Evolutionary conservation across 2,797 vertebrate genomes (phyloP), one percentile per base, ranked within the genome.

Genomic region (Cephalopachus bancanus): DNA sequence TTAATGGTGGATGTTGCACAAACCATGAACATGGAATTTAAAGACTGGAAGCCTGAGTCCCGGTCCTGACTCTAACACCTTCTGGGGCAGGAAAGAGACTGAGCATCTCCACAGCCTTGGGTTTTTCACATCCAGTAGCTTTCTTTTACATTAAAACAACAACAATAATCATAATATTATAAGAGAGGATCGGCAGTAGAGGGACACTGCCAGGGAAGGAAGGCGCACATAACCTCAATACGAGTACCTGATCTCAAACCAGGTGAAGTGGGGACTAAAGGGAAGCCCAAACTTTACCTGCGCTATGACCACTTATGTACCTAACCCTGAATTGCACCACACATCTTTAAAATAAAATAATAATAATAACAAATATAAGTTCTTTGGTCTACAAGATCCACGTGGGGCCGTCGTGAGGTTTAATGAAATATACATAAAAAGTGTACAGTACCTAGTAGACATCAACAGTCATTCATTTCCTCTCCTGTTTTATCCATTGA

Each of bases 101-200:
- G 30, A 74, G 14, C 3, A 28, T 44, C 33, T 79, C 53, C 24
- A 89, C 3, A n/a, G 49, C 33, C 12, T 20, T 30, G 57, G 44
- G n/a, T 30, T 89, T 64, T 60, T 84, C 15, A 16, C 1, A 0
- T 67, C 55, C 3, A 37, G 7, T 75, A 90, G 17, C 28, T 94
- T 83, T 33, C 49, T 89, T 84, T 78, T 88, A 71, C 57, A 76
- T 89, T 55, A 60, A 83, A 93, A 33, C 44, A 86, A 57, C n/a
- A 84, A 26, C 22, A 85, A 65, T 30, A 81, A 65, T 17, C 6
- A 44, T 44, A 44, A 44, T 44, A 44, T 4, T 44, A 44, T 5
- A 44, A 44, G 44, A 44, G 44, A 44, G 44, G 44, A 44, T 44
- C 5, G 44, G 44, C 44, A 44, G 44, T 44, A 44, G 44, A 44